A percentile compares a stretch with the other conserved stretches of the same genome.
These are phyloP conservation scores for Anthopleura sola DNA, from an alignment of 64 coral and sea anemone genomes.

Conservation along the genomic window DNA sequence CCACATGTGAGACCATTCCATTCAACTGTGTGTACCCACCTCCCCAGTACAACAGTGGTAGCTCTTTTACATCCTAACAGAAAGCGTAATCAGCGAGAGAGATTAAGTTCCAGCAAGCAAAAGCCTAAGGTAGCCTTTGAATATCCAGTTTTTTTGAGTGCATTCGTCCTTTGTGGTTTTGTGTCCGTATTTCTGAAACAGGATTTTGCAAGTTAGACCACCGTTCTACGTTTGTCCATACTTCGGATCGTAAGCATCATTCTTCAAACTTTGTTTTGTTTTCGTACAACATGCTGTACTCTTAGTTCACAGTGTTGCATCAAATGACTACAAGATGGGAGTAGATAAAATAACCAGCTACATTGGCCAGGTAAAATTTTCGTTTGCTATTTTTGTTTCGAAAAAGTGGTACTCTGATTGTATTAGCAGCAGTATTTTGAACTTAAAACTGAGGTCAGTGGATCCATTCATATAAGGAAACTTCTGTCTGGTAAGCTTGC, in stretches of 20 bases:
- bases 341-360: not conserved
- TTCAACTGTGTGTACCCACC: not conserved
- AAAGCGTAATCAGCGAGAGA: not conserved
- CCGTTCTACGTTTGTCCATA: not conserved
- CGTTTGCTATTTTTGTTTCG: not conserved
- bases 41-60: not conserved
- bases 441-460: not conserved
- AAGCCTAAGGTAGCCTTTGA: constrained; percentile 7
- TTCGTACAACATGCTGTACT: not conserved
- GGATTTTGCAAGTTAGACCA: not conserved
- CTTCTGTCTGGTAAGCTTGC: not conserved
- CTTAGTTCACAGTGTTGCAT: not conserved
- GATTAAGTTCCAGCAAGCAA: not conserved
- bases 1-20: too few species aligned
- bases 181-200: not conserved
- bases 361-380: not conserved
- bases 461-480: not conserved
- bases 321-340: not conserved
- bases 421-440: not conserved
- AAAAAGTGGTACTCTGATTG: not conserved
- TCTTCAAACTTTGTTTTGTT: not conserved
- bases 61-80: not conserved
- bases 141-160: not conserved
- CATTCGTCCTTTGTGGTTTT: not conserved
- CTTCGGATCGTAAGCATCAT: not conserved